Percentiles rank a stretch among this genome's conserved stretches.
phyloP scores from a whole-genome alignment of 2,888 invertebrate species.

The Drosophila tripunctata region DNA sequence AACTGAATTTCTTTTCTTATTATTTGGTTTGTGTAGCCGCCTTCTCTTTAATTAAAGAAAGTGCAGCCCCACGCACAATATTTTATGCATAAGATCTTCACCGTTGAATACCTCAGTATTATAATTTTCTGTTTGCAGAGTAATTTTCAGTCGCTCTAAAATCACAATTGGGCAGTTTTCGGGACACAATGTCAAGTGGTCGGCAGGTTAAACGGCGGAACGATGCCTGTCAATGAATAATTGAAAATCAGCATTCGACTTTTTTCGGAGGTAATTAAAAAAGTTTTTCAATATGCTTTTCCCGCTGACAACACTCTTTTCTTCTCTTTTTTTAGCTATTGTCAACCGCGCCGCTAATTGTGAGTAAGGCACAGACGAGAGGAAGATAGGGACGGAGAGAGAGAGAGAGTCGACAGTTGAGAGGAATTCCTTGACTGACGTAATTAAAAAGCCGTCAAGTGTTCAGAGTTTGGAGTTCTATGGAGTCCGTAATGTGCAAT shows the following conservation, averaged over 20 bases:
- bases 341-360: constrained; percentile 50
- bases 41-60: too few species aligned
- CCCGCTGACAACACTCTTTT: constrained; percentile 46
- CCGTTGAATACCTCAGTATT: too few species aligned
- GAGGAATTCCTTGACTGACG: constrained; percentile 58
- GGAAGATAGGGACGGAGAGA: constrained; percentile 1
- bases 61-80: too few species aligned
- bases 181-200: constrained; percentile 57
- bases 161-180: background rate
- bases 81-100: too few species aligned
- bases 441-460: constrained; percentile 76
- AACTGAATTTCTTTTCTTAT: too few species aligned
- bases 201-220: constrained; percentile 66
- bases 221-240: constrained; percentile 68
- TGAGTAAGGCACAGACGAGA: constrained; percentile 12
- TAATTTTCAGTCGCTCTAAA: background rate
- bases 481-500: constrained; percentile 68
- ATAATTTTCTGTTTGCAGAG: too few species aligned
- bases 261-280: constrained; percentile 67
- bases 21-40: too few species aligned
- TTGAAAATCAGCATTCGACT: constrained; percentile 59
- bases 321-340: constrained; percentile 44
- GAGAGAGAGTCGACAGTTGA: constrained; percentile 2
- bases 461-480: constrained; percentile 26
- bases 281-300: constrained; percentile 63